These are phyloP conservation scores for Cheilosia grossa DNA, from an alignment of 2,888 invertebrate species.

Conservation along the genomic window DNA sequence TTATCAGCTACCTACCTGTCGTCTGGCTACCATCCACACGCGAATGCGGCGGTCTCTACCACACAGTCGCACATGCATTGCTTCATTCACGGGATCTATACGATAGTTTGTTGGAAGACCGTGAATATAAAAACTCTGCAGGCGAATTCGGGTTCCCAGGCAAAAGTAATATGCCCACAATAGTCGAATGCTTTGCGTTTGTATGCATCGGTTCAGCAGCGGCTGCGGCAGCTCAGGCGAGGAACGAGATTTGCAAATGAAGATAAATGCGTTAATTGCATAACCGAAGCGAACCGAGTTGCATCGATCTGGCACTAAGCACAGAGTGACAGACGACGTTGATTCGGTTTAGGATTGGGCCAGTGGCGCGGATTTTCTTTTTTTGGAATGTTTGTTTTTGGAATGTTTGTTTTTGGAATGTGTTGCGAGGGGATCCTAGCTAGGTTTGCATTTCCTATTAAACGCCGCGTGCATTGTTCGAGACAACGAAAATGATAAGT, in stretches of 20 bases:
- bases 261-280: conserved; percentile 73
- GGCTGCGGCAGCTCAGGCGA: conserved; percentile 13
- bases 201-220: neutral
- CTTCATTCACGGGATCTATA: conserved; percentile 63
- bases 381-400: neutral
- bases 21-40: conserved; percentile 20
- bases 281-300: conserved; percentile 69
- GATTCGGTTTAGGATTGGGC: neutral
- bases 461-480: too few species aligned
- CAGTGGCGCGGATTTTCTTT: neutral
- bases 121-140: conserved; percentile 49
- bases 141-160: conserved; percentile 59
- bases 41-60: neutral
- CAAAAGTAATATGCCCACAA: neutral
- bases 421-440: neutral
- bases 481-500: too few species aligned
- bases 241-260: conserved; percentile 62
- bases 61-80: conserved; percentile 12
- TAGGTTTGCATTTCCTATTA: neutral
- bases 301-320: conserved; percentile 66
- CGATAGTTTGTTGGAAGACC: conserved; percentile 1
- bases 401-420: neutral
- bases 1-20: conserved; percentile 55
- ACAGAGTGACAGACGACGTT: conserved; percentile 34
- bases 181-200: conserved; percentile 18